A percentile compares a stretch with the other conserved stretches of the same genome.
Evolutionary conservation across 92 coral and sea anemone species (phyloP).

Genomic region (Parazoanthus swiftii): DNA sequence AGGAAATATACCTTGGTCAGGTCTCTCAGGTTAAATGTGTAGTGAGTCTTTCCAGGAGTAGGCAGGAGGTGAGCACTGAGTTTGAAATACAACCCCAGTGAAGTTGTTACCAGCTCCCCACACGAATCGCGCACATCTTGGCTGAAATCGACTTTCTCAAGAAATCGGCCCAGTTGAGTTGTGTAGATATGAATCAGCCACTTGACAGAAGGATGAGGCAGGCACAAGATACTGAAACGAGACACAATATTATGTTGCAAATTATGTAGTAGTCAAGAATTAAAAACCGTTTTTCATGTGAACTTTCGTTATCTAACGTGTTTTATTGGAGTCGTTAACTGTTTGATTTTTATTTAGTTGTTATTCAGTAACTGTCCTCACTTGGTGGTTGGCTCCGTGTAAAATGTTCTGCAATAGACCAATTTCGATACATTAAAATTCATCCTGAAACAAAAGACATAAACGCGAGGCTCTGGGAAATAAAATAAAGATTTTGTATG

Average conservation of each 20-base stretch:
- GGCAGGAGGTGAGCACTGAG: conserved; percentile 80
- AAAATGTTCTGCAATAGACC: no score
- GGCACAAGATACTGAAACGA: conserved; percentile 67
- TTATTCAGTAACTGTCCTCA: no score
- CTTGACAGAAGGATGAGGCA: conserved; percentile 88
- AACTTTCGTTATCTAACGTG: no score
- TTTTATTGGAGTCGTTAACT: no score
- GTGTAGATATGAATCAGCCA: conserved; percentile 88
- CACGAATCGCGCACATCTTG: conserved; percentile 83
- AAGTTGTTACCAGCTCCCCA: conserved; percentile 67
- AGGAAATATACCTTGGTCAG: conserved; percentile 70
- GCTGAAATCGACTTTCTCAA: conserved; percentile 83
- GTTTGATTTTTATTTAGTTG: no score
- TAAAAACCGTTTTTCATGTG: not conserved
- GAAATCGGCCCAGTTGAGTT: conserved; percentile 92
- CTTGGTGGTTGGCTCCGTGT: no score
- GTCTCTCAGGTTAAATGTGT: conserved; percentile 91
- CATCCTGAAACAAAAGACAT: no score
- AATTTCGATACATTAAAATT: no score
- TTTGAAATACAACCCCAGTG: conserved; percentile 76
- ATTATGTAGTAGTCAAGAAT: not conserved
- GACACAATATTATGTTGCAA: not conserved
- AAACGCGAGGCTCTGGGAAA: no score
- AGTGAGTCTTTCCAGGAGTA: conserved; percentile 93
- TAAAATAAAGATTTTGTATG: no score